Percentiles rank a stretch among this genome's conserved stretches.
phyloP scores from a whole-genome alignment of 2,113 vertebrate genomes.

The Talpa occidentalis region DNA sequence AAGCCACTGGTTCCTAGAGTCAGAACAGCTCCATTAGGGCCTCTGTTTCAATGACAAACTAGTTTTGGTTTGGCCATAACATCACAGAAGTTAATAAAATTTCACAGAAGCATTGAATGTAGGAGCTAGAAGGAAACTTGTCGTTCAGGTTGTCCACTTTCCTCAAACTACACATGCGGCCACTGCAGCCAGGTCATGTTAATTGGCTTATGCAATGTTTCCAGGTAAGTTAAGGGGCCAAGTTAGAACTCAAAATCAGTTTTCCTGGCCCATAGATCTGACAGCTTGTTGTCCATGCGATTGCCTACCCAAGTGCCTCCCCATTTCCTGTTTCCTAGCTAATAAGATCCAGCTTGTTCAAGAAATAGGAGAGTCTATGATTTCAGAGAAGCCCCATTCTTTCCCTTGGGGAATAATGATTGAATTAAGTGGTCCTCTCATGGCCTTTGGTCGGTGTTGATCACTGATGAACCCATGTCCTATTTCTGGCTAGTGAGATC shows the following conservation, averaged over 20 bases:
- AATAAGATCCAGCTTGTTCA: constrained; percentile 42
- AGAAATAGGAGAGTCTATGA: constrained; percentile 35
- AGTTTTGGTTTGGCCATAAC: constrained; percentile 47
- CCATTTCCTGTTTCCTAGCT: background rate
- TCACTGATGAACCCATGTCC: background rate
- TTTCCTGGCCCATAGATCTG: background rate
- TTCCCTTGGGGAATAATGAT: background rate
- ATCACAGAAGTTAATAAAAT: constrained; percentile 61
- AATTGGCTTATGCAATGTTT: background rate
- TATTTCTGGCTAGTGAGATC: constrained; percentile 58
- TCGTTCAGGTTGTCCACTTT: background rate
- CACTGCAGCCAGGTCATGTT: background rate
- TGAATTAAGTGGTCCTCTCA: constrained; percentile 18
- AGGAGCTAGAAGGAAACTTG: constrained; percentile 29
- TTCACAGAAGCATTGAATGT: constrained; percentile 23
- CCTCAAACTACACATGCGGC: constrained; percentile 39
- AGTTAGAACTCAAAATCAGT: constrained; percentile 13
- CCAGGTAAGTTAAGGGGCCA: background rate
- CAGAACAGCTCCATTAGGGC: constrained; percentile 50
- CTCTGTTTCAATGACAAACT: constrained; percentile 59
- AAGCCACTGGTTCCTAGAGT: constrained; percentile 29
- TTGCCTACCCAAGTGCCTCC: constrained; percentile 15
- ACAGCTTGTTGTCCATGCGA: constrained; percentile 1
- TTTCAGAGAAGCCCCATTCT: constrained; percentile 14
- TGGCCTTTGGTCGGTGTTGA: constrained; percentile 3